These are phyloP conservation scores for Turdus rufiventris DNA, from an alignment of 2,113 vertebrate species.

Conservation along the genomic window DNA sequence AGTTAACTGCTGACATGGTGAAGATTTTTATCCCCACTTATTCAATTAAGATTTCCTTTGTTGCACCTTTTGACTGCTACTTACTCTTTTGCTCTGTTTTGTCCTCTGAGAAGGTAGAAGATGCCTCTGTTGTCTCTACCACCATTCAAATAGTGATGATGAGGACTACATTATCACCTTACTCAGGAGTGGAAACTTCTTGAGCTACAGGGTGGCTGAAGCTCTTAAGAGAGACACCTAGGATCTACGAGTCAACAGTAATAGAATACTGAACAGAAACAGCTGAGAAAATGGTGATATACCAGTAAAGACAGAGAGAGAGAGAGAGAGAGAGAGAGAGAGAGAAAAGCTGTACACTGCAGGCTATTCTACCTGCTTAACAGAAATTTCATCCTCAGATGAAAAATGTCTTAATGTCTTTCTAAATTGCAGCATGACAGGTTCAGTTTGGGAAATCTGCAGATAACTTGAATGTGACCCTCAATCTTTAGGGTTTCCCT, in stretches of 20 bases:
- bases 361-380: not conserved
- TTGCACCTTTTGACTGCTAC: not conserved
- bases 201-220: not conserved
- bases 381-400: not conserved
- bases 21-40: not conserved
- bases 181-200: not conserved
- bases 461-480: not conserved
- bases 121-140: not conserved
- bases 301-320: not conserved
- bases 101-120: not conserved
- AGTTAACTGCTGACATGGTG: not conserved
- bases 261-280: not conserved
- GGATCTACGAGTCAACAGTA: not conserved
- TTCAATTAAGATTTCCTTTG: not conserved
- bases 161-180: accelerated
- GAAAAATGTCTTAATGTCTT: not conserved
- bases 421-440: not conserved
- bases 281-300: not conserved
- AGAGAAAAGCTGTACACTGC: not conserved
- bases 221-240: not conserved
- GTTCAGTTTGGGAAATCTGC: not conserved
- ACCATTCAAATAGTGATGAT: not conserved
- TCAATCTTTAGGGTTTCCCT: not conserved
- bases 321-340: too few species aligned
- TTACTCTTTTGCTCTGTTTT: not conserved